Base-by-base conservation (phyloP, 1,140 invertebrate genomes). In the Pygmarrhopalites habei region DNA sequence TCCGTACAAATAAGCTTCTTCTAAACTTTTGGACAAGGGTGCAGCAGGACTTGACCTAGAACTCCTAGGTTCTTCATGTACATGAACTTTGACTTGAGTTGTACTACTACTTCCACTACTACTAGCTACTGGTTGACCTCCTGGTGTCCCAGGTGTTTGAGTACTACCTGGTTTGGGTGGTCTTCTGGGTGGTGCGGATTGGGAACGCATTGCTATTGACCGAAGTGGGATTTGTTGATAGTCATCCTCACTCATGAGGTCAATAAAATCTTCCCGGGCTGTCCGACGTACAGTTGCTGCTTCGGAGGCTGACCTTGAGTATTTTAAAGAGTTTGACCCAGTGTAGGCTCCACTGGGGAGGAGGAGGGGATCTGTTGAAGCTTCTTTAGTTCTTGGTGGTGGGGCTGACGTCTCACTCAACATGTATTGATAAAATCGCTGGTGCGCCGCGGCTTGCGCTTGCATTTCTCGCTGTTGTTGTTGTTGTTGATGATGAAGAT, bases 181-280 rank as follows among this genome's bases (percentile, higher is more conserved):
- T 56, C 53, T 65, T 41, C 58, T 12, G 19, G 65, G 62, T 14
- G 64, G 68, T n/a, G 61, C 66, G 15, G 66, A 68, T 5, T 68
- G 62, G 10, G 62, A 62, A 35, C 66, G 14, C 21, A 43, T 15
- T 19, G n/a, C 29, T 58, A 32, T 7, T 29, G 17, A 25, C 19
- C 17, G 26, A 47, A 82, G 80, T 0, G 81, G 79, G 61, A 83
- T 82, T 66, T 81, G 76, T 66, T 83, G 82, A 66, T 84, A 84
- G n/a, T 83, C 81, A 62, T 80, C 78, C 44, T 84, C 82, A 53
- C 64, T 64, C 49, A 65, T 43, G 25, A 28, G 23, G 32, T 35
- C 19, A 43, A 52, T 64, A 2, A 60, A 26, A 32, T 57, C 46
- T 26, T 62, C 59, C 30, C 47, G 5, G 2, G n/a, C 10, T 2